Evolutionary conservation across 2,888 invertebrate genomes (phyloP).

Genomic region (Coelogynopora nodosa): DNA sequence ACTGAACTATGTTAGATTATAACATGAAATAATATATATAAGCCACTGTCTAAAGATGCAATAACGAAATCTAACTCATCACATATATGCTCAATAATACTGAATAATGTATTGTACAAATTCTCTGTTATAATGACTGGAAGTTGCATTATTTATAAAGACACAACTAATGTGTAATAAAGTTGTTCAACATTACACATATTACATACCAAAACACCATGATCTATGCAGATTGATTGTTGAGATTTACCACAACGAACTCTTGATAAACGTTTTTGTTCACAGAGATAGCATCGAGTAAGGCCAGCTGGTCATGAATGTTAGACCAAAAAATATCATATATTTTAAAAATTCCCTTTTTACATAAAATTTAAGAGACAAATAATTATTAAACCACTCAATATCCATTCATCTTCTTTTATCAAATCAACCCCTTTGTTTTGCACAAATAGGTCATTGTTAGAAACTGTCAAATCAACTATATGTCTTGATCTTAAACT

Average conservation of each 20-base stretch:
- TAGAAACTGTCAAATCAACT: too few relatives aligned
- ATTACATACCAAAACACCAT: not conserved
- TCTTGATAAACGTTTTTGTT: not conserved
- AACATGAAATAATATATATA: not conserved
- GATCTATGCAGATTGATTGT: not conserved
- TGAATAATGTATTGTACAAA: not conserved
- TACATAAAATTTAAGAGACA: too few relatives aligned
- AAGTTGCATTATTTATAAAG: not conserved
- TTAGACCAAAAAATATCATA: too few relatives aligned
- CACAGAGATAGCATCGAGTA: not conserved
- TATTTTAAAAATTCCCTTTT: too few relatives aligned
- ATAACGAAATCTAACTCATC: not conserved
- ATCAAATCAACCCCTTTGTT: too few relatives aligned
- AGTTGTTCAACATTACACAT: not conserved
- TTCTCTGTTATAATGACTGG: not conserved
- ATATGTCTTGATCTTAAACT: too few relatives aligned
- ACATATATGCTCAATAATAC: not conserved
- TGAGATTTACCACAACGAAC: not conserved
- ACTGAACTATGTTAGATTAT: not conserved
- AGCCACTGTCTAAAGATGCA: too few relatives aligned
- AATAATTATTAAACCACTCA: too few relatives aligned
- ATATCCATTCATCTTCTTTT: too few relatives aligned
- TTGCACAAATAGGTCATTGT: too few relatives aligned
- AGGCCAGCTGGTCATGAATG: not conserved
- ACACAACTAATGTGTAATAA: not conserved